These are phyloP conservation scores for Myiagra hebetior DNA, from an alignment of 2,113 vertebrate genomes.

Conservation along the genomic window DNA sequence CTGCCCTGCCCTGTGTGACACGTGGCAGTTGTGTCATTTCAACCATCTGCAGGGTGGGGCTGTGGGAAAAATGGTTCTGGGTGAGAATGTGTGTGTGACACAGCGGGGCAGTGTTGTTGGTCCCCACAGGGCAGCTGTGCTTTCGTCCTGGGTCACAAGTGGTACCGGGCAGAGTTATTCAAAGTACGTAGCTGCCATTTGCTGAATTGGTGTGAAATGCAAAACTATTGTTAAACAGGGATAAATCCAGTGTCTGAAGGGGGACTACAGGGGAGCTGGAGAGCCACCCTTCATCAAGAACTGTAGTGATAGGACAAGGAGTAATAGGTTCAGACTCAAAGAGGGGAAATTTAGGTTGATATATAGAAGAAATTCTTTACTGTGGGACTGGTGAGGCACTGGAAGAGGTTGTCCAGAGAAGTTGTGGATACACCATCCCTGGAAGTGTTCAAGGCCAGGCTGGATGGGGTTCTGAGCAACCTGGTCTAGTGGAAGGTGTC, in stretches of 20 bases:
- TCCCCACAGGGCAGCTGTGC: background rate
- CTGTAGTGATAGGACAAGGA: background rate
- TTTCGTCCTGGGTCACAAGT: background rate
- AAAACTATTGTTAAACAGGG: background rate
- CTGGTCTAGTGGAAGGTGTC: background rate
- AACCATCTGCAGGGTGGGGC: background rate
- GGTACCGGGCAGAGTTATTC: background rate
- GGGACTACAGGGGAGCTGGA: background rate
- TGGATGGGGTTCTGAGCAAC: background rate
- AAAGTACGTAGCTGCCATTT: background rate
- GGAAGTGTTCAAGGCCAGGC: background rate
- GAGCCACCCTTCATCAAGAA: background rate
- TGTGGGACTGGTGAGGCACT: background rate
- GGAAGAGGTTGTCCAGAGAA: background rate
- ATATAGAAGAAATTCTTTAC: background rate
- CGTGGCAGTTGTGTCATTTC: background rate
- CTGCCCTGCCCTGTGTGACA: background rate
- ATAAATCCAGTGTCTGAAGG: background rate
- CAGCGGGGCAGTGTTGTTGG: accelerated
- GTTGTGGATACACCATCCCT: background rate
- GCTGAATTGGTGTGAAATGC: background rate
- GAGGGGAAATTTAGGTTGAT: background rate
- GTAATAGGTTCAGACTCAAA: background rate
- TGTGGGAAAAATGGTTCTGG: background rate
- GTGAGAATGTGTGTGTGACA: background rate